A percentile compares a stretch with the other conserved stretches of the same genome.
phyloP scores from a whole-genome alignment of 2,113 vertebrate genomes.

The Trachemys scripta region DNA sequence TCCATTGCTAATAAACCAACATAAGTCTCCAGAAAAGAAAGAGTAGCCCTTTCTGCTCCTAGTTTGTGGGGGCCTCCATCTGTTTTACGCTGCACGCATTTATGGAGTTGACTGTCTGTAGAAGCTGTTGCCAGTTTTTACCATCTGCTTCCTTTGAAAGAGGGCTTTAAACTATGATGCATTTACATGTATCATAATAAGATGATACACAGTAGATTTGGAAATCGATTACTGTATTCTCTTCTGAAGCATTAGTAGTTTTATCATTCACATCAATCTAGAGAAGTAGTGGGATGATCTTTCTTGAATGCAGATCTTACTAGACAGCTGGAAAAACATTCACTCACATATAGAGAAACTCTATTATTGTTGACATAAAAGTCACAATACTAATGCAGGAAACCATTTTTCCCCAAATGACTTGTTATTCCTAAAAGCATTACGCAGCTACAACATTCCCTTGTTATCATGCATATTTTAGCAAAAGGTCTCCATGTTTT shows the following conservation, averaged over 20 bases:
- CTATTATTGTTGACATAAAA: background rate
- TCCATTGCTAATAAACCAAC: background rate
- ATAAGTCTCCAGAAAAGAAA: background rate
- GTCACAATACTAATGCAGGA: background rate
- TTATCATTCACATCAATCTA: background rate
- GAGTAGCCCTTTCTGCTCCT: background rate
- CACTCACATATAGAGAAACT: background rate
- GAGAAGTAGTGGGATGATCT: background rate
- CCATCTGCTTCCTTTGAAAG: constrained; percentile 70
- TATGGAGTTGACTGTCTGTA: constrained; percentile 15
- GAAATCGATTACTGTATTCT: constrained; percentile 57
- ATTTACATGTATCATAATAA: constrained; percentile 45
- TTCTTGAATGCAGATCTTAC: constrained; percentile 25
- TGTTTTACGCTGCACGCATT: background rate
- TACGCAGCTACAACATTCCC: background rate
- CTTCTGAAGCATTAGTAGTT: constrained; percentile 2
- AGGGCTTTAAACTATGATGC: constrained; percentile 35
- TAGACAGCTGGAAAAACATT: background rate
- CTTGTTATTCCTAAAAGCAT: background rate
- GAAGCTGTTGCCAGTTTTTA: constrained; percentile 24
- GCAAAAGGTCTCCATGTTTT: background rate
- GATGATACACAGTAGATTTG: constrained; percentile 56
- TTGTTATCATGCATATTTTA: background rate
- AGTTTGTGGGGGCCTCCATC: background rate
- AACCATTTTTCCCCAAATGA: background rate